Conservation (phyloP, 2,888 invertebrate genomes). For the Drosophila colorata region DNA sequence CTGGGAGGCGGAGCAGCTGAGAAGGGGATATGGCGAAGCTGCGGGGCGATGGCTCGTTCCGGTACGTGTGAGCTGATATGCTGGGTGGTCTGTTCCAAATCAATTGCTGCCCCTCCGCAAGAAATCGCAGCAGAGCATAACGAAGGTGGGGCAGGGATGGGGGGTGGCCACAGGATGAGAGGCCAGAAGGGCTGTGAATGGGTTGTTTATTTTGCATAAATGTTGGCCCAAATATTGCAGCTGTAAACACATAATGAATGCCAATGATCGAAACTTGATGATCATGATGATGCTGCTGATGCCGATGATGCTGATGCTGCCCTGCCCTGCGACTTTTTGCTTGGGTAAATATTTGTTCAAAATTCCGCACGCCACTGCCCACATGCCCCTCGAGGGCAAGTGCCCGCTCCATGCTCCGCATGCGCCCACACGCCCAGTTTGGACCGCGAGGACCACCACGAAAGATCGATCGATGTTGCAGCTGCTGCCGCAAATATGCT, state of each 20-base stretch:
- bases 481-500: conserved; percentile 74
- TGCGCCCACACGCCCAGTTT: conserved; percentile 49
- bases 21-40: background rate
- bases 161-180: conserved; percentile 4
- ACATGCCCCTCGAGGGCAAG: conserved; percentile 44
- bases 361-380: conserved; percentile 71
- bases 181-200: conserved; percentile 14
- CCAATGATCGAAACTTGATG: conserved; percentile 30
- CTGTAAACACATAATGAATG: conserved; percentile 66
- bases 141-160: conserved; percentile 17
- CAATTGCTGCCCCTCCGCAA: conserved; percentile 65
- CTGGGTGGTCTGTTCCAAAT: conserved; percentile 81
- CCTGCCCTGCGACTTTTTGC: conserved; percentile 57
- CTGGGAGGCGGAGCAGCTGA: background rate
- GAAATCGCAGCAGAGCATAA: conserved; percentile 48
- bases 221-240: conserved; percentile 82
- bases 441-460: conserved; percentile 63
- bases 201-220: conserved; percentile 81
- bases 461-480: conserved; percentile 63
- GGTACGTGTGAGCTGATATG: conserved; percentile 79
- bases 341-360: conserved; percentile 77
- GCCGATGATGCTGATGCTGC: conserved; percentile 15
- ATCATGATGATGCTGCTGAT: conserved; percentile 28
- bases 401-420: conserved; percentile 29
- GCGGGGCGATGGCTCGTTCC: conserved; percentile 58